Conservation (phyloP, 2,797 vertebrate species). For the Gymnocypris eckloni region DNA sequence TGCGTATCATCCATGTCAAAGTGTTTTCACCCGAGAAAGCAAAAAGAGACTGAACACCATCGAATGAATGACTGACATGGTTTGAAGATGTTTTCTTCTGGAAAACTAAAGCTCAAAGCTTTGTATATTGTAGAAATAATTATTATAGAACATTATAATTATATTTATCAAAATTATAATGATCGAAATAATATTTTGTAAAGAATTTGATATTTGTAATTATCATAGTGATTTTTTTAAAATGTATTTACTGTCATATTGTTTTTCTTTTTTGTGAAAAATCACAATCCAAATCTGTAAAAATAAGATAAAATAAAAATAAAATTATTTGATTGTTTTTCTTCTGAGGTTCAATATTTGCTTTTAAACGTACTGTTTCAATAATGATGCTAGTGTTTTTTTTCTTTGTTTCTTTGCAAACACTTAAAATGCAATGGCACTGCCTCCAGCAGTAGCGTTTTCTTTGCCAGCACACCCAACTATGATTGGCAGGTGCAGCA, state of each 20-base stretch:
- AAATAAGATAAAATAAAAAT: neutral
- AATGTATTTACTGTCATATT: neutral
- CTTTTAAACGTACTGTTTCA: neutral
- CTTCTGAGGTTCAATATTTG: neutral
- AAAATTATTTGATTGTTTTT: neutral
- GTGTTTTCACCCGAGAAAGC: slow-evolving; percentile 27
- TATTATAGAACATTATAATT: neutral
- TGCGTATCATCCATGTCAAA: neutral
- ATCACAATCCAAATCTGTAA: neutral
- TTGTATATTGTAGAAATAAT: slow-evolving; percentile 53
- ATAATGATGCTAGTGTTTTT: neutral
- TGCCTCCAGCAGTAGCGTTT: neutral
- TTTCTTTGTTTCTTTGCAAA: neutral
- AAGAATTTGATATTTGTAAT: slow-evolving; percentile 20
- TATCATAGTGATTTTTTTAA: neutral
- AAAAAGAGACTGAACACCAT: neutral
- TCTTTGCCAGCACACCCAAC: neutral
- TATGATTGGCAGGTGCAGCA: neutral
- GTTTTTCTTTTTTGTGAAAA: neutral
- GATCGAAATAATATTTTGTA: neutral
- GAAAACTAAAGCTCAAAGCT: neutral
- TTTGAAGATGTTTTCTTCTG: neutral
- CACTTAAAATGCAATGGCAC: neutral
- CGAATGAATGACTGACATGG: neutral
- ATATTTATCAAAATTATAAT: neutral